Base-by-base conservation (phyloP, 2,888 invertebrate genomes). In the Mimas tiliae region DNA sequence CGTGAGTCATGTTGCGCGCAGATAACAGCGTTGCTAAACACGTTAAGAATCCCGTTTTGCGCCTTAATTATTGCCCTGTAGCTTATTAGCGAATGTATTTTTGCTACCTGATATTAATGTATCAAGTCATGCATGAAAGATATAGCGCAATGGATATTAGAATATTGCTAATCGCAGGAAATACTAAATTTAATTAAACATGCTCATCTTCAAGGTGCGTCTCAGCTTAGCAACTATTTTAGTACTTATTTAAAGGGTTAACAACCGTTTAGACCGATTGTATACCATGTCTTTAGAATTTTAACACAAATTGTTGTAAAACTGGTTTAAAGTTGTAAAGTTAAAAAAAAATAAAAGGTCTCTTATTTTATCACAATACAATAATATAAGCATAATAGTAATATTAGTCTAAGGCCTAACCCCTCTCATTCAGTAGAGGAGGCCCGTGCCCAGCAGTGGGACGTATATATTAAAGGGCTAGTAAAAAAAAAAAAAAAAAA, bases 101-200 rank as follows among this genome's bases (percentile, higher is more conserved):
- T 45, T 19, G 11, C n/a, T n/a, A n/a, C n/a, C n/a, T 19, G 7
- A 50, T 19, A 50, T 50, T 50, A 50, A 19, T 50, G 19, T 50
- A 19, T 50, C 19, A 50, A 50, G 50, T 19, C 19, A 50, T 19
- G 50, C 42, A 19, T 58, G 58, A 58, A 58, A 42, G 58, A 58
- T 58, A 42, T 38, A 58, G 6, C 16, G 58, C 58, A 19, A 42
- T 50, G 50, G n/a, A 19, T 19, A 42, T 58, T 42, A 19, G 58
- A 38, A 42, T 58, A 58, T 42, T 58, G 19, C 58, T 19, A 58
- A 58, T 58, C 58, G 42, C 58, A 58, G 58, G 58, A 58, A 58
- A 58, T 58, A 58, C 58, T 58, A 58, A 58, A 58, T 58, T 58
- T 58, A 58, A 58, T 58, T 58, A 58, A 58, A 42, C 42, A 58